Conservation (phyloP, 2,113 vertebrate genomes). For the Nycticebus coucang region DNA sequence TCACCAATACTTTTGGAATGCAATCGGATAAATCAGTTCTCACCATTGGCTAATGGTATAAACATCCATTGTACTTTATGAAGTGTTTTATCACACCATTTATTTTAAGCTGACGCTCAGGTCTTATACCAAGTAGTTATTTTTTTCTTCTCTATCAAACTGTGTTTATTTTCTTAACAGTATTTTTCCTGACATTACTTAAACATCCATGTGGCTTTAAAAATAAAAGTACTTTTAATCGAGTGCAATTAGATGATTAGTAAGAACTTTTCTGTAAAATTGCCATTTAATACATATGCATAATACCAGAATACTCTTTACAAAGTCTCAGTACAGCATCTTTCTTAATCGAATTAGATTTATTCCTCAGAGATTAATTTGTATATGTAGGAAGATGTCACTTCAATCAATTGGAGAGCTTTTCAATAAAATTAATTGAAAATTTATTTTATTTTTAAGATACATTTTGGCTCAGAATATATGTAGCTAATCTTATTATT, state of each 20-base stretch:
- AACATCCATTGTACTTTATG: not conserved
- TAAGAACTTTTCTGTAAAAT: not conserved
- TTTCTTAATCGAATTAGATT: not conserved
- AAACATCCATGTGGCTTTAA: not conserved
- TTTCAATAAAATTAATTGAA: constrained; percentile 15
- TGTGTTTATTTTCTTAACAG: not conserved
- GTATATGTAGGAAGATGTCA: not conserved
- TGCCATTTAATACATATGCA: not conserved
- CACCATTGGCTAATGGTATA: not conserved
- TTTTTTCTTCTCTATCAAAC: not conserved
- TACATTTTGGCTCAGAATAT: constrained; percentile 50
- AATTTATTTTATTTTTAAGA: constrained; percentile 32
- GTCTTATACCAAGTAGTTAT: not conserved
- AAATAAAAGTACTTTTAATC: constrained; percentile 15
- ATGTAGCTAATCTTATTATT: constrained; percentile 65
- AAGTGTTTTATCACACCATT: not conserved
- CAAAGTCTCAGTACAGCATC: not conserved
- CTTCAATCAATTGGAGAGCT: not conserved
- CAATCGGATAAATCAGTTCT: not conserved
- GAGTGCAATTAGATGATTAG: not conserved
- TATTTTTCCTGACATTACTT: not conserved
- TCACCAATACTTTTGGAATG: not conserved
- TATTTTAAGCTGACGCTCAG: not conserved
- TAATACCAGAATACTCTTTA: not conserved
- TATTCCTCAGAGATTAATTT: constrained; percentile 6